phyloP scores from a whole-genome alignment of 2,888 invertebrate species.

The Drosophila mercatorum region DNA sequence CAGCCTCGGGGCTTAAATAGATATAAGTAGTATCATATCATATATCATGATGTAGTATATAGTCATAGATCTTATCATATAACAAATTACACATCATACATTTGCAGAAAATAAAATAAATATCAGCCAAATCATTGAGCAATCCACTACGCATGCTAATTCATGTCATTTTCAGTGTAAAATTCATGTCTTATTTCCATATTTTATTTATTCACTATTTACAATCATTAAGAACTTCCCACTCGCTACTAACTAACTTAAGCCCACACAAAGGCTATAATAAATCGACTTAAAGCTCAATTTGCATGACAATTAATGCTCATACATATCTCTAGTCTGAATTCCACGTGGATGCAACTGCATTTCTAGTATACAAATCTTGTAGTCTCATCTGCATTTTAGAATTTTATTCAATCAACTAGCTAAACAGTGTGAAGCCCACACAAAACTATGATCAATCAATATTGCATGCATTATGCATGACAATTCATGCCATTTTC shows the following conservation, averaged over 20 bases:
- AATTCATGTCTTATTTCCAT: background rate
- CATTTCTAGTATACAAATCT: background rate
- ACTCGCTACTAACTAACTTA: background rate
- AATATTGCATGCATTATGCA: background rate
- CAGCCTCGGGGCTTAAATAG: no score
- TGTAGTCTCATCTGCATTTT: no score
- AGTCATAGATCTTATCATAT: no score
- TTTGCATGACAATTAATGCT: conserved; percentile 1
- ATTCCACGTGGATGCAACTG: background rate
- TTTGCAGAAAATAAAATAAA: background rate
- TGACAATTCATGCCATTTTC: background rate
- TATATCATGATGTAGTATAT: no score
- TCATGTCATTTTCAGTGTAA: background rate
- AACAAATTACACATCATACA: no score
- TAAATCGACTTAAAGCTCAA: background rate
- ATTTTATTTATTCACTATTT: background rate
- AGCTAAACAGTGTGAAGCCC: background rate
- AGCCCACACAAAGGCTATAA: background rate
- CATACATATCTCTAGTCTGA: background rate
- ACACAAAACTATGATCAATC: background rate
- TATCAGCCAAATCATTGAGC: background rate
- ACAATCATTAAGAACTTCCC: background rate
- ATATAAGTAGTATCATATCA: no score
- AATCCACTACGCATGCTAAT: background rate
- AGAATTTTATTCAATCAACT: background rate